Evolutionary conservation across 2,888 invertebrate species (phyloP).

Genomic region (Cantharis flavilabris): DNA sequence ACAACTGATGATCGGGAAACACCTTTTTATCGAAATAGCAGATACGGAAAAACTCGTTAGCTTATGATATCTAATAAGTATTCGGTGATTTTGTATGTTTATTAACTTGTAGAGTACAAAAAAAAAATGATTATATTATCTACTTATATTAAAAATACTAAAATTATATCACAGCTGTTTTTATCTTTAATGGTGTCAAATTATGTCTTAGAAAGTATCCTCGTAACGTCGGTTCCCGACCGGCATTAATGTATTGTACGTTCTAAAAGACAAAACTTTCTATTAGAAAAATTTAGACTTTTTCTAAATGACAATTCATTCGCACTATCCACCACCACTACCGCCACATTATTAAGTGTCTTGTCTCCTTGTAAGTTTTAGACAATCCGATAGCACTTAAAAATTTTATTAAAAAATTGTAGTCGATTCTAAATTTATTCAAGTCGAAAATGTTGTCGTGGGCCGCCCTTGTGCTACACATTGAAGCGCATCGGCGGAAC

Average conservation of each 20-base stretch:
- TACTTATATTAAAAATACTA: slow-evolving; percentile 37
- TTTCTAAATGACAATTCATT: slow-evolving; percentile 2
- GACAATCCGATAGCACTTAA: slow-evolving; percentile 23
- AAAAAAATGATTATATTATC: slow-evolving; percentile 31
- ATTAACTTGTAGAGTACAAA: slow-evolving; percentile 44
- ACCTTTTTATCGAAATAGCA: slow-evolving; percentile 1
- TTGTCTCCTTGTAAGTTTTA: slow-evolving; percentile 24
- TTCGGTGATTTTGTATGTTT: slow-evolving; percentile 40
- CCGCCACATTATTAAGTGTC: slow-evolving; percentile 2
- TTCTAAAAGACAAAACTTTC: neutral
- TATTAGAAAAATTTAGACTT: neutral
- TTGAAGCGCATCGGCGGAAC: neutral
- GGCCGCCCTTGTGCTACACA: neutral
- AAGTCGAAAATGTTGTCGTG: neutral
- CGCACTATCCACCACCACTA: slow-evolving; percentile 3
- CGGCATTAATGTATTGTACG: neutral
- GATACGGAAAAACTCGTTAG: slow-evolving; percentile 25
- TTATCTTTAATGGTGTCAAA: slow-evolving; percentile 36
- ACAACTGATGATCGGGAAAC: slow-evolving; percentile 3
- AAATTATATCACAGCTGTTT: slow-evolving; percentile 43
- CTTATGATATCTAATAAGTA: slow-evolving; percentile 32
- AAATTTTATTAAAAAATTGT: neutral
- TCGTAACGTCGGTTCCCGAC: neutral
- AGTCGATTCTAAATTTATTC: neutral
- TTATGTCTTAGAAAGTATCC: slow-evolving; percentile 3